phyloP scores from a whole-genome alignment of 2,113 vertebrate species.

The Conger conger region DNA sequence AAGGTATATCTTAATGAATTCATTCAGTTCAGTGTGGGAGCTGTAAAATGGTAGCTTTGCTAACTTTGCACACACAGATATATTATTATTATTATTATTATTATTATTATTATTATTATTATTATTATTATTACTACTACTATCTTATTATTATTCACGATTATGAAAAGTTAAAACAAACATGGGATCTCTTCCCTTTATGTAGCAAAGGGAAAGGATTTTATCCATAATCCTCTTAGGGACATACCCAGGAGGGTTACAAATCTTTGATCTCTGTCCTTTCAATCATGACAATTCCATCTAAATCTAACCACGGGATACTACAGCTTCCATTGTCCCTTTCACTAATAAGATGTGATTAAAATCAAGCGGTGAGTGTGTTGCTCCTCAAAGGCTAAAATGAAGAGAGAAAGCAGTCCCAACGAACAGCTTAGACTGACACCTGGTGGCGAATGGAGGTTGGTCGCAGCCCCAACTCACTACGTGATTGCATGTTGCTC shows the following conservation, averaged over 20 bases:
- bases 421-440: constrained; percentile 18
- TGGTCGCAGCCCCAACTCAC: neutral
- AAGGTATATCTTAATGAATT: too few species aligned
- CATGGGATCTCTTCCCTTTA: neutral
- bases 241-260: neutral
- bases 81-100: too few species aligned
- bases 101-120: too few species aligned
- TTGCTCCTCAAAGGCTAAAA: neutral
- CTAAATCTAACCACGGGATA: neutral
- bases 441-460: constrained; percentile 32
- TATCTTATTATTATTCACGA: neutral
- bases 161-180: neutral
- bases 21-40: too few species aligned
- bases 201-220: neutral
- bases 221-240: neutral
- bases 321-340: neutral
- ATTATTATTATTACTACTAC: neutral
- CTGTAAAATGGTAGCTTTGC: too few species aligned
- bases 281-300: neutral
- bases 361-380: neutral
- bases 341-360: neutral
- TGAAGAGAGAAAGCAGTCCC: neutral
- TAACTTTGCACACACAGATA: too few species aligned
- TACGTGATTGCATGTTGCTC: neutral
- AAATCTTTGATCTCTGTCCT: neutral